These are phyloP conservation scores for Chrysotoxum bicinctum DNA, from an alignment of 2,888 invertebrate genomes.

Conservation along the genomic window DNA sequence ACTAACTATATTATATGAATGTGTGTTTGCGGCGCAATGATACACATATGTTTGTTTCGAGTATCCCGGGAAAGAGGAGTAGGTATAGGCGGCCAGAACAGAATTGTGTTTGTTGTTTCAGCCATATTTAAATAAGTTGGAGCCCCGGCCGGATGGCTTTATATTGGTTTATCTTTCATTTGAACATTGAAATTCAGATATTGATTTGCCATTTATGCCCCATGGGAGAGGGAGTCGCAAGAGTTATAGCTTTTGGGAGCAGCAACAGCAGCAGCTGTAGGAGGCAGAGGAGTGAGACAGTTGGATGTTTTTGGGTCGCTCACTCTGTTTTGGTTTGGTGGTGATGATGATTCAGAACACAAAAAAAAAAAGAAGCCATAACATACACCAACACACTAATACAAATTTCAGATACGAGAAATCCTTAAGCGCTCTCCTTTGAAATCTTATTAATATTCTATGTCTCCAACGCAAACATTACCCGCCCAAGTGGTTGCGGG, in stretches of 20 bases:
- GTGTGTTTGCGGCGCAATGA: constrained; percentile 46
- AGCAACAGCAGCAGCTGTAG: background rate
- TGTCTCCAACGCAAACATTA: constrained; percentile 67
- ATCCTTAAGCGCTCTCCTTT: constrained; percentile 54
- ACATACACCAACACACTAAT: constrained; percentile 12
- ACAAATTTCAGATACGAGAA: constrained; percentile 32
- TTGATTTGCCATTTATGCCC: constrained; percentile 67
- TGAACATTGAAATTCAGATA: constrained; percentile 72
- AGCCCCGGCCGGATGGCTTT: constrained; percentile 69
- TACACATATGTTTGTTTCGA: constrained; percentile 57
- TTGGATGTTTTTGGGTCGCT: constrained; percentile 50
- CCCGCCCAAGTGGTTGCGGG: constrained; percentile 65
- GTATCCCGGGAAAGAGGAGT: constrained; percentile 41
- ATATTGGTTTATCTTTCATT: constrained; percentile 72
- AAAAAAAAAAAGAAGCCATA: constrained; percentile 24
- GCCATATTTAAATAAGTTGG: constrained; percentile 72
- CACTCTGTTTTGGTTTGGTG: constrained; percentile 39
- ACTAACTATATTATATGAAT: constrained; percentile 26
- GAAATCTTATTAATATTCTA: constrained; percentile 61
- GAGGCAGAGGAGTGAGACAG: constrained; percentile 5
- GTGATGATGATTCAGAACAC: constrained; percentile 47
- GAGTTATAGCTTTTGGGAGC: constrained; percentile 14
- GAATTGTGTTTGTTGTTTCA: constrained; percentile 66
- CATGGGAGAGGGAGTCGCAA: constrained; percentile 24
- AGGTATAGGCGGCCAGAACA: constrained; percentile 11